Evolutionary conservation across 1,140 invertebrate species (phyloP), one percentile per base, ranked within the genome.

Genomic region (Cydia amplana): DNA sequence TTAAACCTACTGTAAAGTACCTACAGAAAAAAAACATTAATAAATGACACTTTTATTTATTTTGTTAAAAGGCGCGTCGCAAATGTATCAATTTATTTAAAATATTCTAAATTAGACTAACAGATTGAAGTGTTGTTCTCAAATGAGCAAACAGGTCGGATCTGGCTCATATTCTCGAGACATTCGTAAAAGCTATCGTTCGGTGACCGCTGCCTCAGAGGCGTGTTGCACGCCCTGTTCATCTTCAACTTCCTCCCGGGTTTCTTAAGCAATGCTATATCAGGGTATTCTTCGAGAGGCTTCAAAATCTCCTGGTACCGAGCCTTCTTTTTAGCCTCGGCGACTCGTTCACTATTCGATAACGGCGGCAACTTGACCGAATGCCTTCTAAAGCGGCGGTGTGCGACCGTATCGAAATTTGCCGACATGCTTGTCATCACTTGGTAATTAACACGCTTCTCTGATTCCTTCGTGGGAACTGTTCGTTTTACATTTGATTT

Each of bases 241-340:
- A 83, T 80, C 74, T 87, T 90, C 0, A 78, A 67, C 14, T 25
- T 88, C 64, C 60, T 87, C 85, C 55, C 77, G 75, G 16, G 55
- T 60, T 60, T 23, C 55, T 60, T 60, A 23, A 60, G 23, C 55
- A 60, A 12, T 9, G 20, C 55, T 12, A 87, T 77, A 73, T 90
- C 87, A 23, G 87, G 83, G 49, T 85, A 90, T 74, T 87, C 85
- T 73, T 85, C 64, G 2, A 90, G 78, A 67, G 80, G 84, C 60
- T 85, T 76, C 84, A 92, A 89, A 51, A 91, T 91, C 78, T 91
- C 89, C 32, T 79, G 82, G 74, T 91, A 92, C 46, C 84, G 89
- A 3, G 83, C 83, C 23, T 88, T 49, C 77, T 83, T 88, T 63
- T 82, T 89, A 7, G 74, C 32, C 64, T 90, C 84, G 14, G 85